Conservation (phyloP, 37 sponge, comb jelly and placozoan genomes). For the Chondrilla cf. caribensis region DNA sequence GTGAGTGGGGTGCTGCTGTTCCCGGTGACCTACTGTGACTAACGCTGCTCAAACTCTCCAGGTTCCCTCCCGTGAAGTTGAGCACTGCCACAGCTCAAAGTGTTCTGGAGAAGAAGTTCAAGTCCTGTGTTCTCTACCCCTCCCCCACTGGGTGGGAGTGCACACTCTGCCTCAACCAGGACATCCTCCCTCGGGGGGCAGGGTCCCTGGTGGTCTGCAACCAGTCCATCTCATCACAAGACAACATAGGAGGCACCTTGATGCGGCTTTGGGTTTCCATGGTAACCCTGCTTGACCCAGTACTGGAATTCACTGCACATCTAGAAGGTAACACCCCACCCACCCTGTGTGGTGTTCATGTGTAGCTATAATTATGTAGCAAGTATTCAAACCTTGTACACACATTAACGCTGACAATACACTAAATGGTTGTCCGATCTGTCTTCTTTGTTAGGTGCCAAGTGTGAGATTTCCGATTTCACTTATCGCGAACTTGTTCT, state of each 20-base stretch:
- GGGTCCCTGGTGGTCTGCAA: neutral
- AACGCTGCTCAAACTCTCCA: too few species aligned
- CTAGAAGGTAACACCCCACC: too few species aligned
- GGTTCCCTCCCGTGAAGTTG: neutral
- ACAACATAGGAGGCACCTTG: neutral
- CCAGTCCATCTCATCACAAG: neutral
- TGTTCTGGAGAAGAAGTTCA: neutral
- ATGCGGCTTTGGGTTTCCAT: slow-evolving; percentile 2
- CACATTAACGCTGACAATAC: too few species aligned
- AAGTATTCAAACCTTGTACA: too few species aligned
- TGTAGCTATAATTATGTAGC: too few species aligned
- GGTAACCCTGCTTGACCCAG: slow-evolving; percentile 6
- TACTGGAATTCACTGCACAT: neutral
- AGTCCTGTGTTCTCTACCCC: neutral
- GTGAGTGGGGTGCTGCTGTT: neutral
- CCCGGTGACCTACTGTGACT: too few species aligned
- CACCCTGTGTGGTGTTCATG: too few species aligned
- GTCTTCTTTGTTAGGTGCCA: too few species aligned
- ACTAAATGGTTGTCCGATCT: too few species aligned
- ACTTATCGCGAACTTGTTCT: too few species aligned
- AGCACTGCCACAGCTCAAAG: neutral
- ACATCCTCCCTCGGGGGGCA: neutral
- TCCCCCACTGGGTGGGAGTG: slow-evolving; percentile 4
- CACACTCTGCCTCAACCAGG: slow-evolving; percentile 8
- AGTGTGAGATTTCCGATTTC: too few species aligned